Percentiles rank a stretch among this genome's conserved stretches.
These are phyloP conservation scores for Hymenochirus boettgeri DNA, from an alignment of 2,113 vertebrate species.

Conservation along the genomic window DNA sequence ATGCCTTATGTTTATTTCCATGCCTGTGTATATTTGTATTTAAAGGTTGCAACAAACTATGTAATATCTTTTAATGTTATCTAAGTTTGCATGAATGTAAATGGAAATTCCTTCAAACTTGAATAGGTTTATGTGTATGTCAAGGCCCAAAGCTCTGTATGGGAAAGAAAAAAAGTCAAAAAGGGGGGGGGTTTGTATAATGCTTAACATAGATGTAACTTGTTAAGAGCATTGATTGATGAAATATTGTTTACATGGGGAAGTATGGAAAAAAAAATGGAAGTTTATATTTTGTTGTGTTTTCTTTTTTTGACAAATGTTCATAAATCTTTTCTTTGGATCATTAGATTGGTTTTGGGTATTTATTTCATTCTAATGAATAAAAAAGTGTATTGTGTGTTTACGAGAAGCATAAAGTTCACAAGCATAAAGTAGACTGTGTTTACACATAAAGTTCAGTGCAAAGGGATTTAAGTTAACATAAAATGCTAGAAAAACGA, in stretches of 20 bases:
- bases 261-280: background rate
- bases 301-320: background rate
- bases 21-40: slow-evolving; percentile 23
- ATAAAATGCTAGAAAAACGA: no score
- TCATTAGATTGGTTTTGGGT: no score
- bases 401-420: no score
- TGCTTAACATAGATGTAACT: background rate
- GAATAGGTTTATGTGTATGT: background rate
- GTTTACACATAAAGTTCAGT: no score
- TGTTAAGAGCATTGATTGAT: background rate
- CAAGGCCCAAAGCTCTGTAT: background rate
- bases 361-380: no score
- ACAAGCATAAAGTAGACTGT: no score
- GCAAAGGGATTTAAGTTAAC: no score
- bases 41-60: background rate
- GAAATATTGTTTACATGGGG: slow-evolving; percentile 34
- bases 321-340: no score
- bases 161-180: slow-evolving; percentile 6
- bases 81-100: slow-evolving; percentile 27
- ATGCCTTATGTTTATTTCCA: slow-evolving; percentile 14
- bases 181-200: slow-evolving; percentile 14
- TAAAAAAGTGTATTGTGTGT: no score
- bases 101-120: background rate
- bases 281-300: slow-evolving; percentile 20
- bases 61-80: slow-evolving; percentile 15